phyloP scores from a whole-genome alignment of 2,113 vertebrate genomes.

The Charadrius vociferus region DNA sequence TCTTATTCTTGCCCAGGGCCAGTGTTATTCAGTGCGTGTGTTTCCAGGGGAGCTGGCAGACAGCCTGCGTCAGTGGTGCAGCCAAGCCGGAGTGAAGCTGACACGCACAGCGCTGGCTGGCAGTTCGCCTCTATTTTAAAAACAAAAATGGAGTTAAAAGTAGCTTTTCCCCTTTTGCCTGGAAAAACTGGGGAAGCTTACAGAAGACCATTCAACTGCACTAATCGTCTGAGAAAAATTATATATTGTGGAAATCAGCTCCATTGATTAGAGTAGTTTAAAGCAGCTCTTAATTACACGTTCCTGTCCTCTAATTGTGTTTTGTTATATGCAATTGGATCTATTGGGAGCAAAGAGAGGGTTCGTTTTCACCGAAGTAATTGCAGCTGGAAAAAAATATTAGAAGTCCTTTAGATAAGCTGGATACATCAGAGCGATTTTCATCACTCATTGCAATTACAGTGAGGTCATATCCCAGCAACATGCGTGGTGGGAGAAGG shows the following conservation, averaged over 20 bases:
- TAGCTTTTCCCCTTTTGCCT: constrained; percentile 65
- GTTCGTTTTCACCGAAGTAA: constrained; percentile 74
- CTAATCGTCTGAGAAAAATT: constrained; percentile 78
- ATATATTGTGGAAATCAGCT: constrained; percentile 75
- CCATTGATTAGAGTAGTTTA: constrained; percentile 78
- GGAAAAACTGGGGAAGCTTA: constrained; percentile 62
- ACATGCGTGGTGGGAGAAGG: background rate
- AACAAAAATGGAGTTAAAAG: constrained; percentile 65
- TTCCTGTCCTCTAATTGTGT: constrained; percentile 73
- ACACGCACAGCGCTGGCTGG: constrained; percentile 55
- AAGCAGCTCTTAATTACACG: constrained; percentile 79
- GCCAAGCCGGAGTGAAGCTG: constrained; percentile 61
- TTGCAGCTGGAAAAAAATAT: constrained; percentile 65
- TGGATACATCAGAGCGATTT: constrained; percentile 60
- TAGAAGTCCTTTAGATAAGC: constrained; percentile 61
- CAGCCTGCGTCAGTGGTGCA: background rate
- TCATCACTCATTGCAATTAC: constrained; percentile 50
- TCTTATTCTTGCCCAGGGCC: constrained; percentile 1
- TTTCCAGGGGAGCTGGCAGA: constrained; percentile 53
- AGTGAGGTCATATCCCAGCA: constrained; percentile 45
- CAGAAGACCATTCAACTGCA: constrained; percentile 64
- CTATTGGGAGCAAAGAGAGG: constrained; percentile 66
- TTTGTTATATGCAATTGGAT: constrained; percentile 72
- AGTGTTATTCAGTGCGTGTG: background rate
- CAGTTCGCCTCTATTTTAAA: constrained; percentile 65